These are phyloP conservation scores for Trichopoda pennipes DNA, from an alignment of 2,888 invertebrate species.

Conservation along the genomic window DNA sequence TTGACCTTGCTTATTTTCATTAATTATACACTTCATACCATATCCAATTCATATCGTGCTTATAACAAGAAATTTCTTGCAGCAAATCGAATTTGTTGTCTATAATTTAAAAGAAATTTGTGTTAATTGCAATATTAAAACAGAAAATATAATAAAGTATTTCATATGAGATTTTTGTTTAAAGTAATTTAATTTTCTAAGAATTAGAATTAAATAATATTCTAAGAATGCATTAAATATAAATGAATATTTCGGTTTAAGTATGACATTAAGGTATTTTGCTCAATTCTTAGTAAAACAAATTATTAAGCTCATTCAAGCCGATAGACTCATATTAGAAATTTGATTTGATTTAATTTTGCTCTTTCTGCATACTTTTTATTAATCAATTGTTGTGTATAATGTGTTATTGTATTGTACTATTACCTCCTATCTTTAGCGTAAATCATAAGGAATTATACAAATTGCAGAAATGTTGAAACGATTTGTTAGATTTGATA, in stretches of 20 bases:
- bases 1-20: constrained; percentile 57
- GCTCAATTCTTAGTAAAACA: constrained; percentile 17
- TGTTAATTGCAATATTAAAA: constrained; percentile 56
- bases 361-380: constrained; percentile 40
- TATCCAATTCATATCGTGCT: constrained; percentile 13
- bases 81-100: constrained; percentile 23
- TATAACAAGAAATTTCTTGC: constrained; percentile 45
- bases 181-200: constrained; percentile 8
- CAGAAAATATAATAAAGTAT: constrained; percentile 8
- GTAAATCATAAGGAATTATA: constrained; percentile 58
- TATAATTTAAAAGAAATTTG: constrained; percentile 56
- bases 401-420: constrained; percentile 1
- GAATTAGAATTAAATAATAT: neutral
- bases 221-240: neutral
- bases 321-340: constrained; percentile 37
- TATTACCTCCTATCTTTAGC: constrained; percentile 18
- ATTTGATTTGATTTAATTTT: constrained; percentile 38
- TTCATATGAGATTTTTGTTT: constrained; percentile 13
- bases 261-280: neutral
- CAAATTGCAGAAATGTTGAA: constrained; percentile 62
- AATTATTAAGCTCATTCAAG: constrained; percentile 12
- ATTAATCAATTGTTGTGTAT: constrained; percentile 43
- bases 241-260: neutral
- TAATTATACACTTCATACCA: constrained; percentile 58
- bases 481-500: constrained; percentile 54